A percentile compares a stretch with the other conserved stretches of the same genome.
phyloP scores from a whole-genome alignment of 1,140 invertebrate genomes.

The Archivesica marissinica region DNA sequence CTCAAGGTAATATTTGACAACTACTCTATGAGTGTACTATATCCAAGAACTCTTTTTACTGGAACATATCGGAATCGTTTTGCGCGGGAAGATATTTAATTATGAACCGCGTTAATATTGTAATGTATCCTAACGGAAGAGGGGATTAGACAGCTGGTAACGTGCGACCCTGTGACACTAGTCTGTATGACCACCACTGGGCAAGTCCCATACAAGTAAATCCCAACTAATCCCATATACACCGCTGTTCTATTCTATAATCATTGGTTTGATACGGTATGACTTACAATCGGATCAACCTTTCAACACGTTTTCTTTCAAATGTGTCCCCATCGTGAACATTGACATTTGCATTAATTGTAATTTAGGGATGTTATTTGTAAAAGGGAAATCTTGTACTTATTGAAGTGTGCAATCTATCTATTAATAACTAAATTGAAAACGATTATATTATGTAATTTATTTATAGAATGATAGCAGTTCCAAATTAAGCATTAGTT shows the following conservation, averaged over 20 bases:
- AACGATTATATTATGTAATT: too few relatives aligned
- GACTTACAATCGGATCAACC: constrained; percentile 39
- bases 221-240: constrained; percentile 9
- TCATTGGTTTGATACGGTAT: not conserved
- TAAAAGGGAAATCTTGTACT: not conserved
- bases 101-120: too few relatives aligned
- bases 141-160: not conserved
- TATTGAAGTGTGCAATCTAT: too few relatives aligned
- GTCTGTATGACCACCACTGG: constrained; percentile 2
- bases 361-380: constrained; percentile 5
- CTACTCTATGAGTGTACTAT: too few relatives aligned
- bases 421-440: too few relatives aligned
- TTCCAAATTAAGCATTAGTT: too few relatives aligned
- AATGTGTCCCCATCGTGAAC: not conserved
- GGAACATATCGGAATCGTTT: too few relatives aligned
- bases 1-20: too few relatives aligned
- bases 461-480: too few relatives aligned
- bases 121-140: constrained; percentile 48
- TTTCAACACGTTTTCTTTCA: constrained; percentile 46
- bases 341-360: constrained; percentile 31
- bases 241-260: not conserved
- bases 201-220: not conserved
- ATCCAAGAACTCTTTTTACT: too few relatives aligned
- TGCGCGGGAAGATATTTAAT: too few relatives aligned
- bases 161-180: constrained; percentile 41